Evolutionary conservation across 2,113 vertebrate genomes (phyloP), one percentile per base, ranked within the genome.

Genomic region (Andinoacara biseriatus): DNA sequence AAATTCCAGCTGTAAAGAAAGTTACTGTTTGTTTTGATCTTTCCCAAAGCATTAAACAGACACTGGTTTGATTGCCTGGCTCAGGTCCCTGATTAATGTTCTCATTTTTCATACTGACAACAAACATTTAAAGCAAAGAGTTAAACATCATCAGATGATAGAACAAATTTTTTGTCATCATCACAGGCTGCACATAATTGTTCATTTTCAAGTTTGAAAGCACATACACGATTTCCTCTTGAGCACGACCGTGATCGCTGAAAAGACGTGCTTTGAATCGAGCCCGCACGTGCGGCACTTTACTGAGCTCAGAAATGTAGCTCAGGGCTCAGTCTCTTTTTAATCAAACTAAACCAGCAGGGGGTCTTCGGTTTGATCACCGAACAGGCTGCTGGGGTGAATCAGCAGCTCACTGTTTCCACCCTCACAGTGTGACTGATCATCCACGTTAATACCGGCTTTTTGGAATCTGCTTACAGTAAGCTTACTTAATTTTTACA

Each of bases 391-490:
- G 75, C 80, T 18, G 84, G 40, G 26, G 33, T 24, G 58, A 78
- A 77, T 54, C 76, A 3, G 13, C 82, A 49, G 74, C 63, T 52
- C 56, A 8, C 57, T 6, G 26, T 58, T 79, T 56, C 58, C 31
- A 14, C 52, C 80, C 60, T 54, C 74, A 1, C 83, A 57, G 33
- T 79, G 74, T 84, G 89, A 89, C 84, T 49, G 67, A 5, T 84
- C 80, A 58, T 72, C 62, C 85, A 43, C 86, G 80, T 38, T 92
- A 88, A 93, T 85, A 65, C 77, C 85, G 76, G 92, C 89, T 93
- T 69, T 92, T 90, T 83, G 76, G 90, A 92, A 93, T 92, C 90
- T 86, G 87, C 92, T 94, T 91, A 94, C 74, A 58, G 81, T 93
- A 93, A 94, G 87, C 91, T 86, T 81, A 72, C 79, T 83, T 61